Base-by-base conservation (phyloP, 2,797 vertebrate genomes). In the Phalanger gymnotis region DNA sequence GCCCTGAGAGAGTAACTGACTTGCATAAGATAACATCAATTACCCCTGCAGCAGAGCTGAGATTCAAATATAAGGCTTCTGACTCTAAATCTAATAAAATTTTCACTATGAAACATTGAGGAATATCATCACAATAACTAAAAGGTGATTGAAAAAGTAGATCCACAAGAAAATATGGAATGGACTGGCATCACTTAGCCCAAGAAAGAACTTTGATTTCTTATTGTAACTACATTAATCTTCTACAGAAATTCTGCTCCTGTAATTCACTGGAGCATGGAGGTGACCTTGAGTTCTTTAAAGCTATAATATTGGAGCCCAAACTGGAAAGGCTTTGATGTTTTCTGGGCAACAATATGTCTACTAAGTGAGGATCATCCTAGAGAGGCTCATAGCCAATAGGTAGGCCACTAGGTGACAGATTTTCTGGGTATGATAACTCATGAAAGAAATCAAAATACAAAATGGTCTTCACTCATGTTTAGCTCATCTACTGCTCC, bases 151-250 rank as follows among this genome's bases (percentile, higher is more conserved):
- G 90, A 54, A 81, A 31, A 92, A 53, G 54, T 19, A 89, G 25
- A 94, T 14, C 53, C 16, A 22, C 51, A 55, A 55, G 56, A 87
- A 96, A 97, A 95, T n/a, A 61, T 54, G 34, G 90, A 95, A 89
- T 53, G 54, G 66, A n/a, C 66, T 27, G 93, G 16, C 51, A 89
- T 73, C n/a, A 92, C 94, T 56, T 91, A 93, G 25, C 31, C 12
- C 40, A 47, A 22, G 40, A 87, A 81, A 87, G 40, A 87, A 87
- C 40, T 47, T 87, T 87, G 40, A 47, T 87, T 87, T 87, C n/a
- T 87, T 87, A 47, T 87, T 28, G 25, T 27, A 51, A 87, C 22
- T 87, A 27, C 51, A 51, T 87, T 87, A 51, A 87, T 47, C 22
- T 1, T 47, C 22, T 87, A 87, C 40, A 51, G 40, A 87, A 47